These are phyloP conservation scores for Dendrolimus kikuchii DNA, from an alignment of 1,140 invertebrate species.

Conservation along the genomic window DNA sequence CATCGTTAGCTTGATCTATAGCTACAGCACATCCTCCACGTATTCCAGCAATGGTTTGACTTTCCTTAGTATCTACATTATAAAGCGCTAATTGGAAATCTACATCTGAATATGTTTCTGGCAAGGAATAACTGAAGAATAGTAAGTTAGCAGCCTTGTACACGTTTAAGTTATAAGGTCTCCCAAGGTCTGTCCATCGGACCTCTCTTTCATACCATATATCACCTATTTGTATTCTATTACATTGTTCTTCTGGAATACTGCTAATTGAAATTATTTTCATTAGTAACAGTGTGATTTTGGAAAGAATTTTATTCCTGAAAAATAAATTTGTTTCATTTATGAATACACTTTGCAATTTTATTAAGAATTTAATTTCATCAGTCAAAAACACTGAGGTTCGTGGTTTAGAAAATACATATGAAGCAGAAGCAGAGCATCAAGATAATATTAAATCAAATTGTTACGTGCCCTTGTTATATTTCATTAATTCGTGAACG, in stretches of 20 bases:
- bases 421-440: too few species aligned
- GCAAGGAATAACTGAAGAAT: conserved; percentile 40
- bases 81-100: conserved; percentile 44
- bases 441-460: too few species aligned
- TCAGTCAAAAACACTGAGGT: too few species aligned
- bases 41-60: conserved; percentile 36
- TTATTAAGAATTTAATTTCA: too few species aligned
- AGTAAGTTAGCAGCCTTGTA: conserved; percentile 38
- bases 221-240: conserved; percentile 28
- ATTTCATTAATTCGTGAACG: too few species aligned
- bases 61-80: conserved; percentile 37
- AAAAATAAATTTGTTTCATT: background rate
- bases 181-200: conserved; percentile 28
- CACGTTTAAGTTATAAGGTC: conserved; percentile 39
- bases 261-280: background rate
- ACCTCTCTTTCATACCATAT: conserved; percentile 37
- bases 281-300: conserved; percentile 1
- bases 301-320: conserved; percentile 7
- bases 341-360: too few species aligned
- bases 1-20: conserved; percentile 40
- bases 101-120: conserved; percentile 34
- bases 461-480: too few species aligned
- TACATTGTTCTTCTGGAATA: conserved; percentile 25
- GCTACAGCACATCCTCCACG: conserved; percentile 40
- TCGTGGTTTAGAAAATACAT: too few species aligned